These are phyloP conservation scores for Gymnocephalus cernua DNA, from an alignment of 2,113 vertebrate genomes.

Conservation along the genomic window DNA sequence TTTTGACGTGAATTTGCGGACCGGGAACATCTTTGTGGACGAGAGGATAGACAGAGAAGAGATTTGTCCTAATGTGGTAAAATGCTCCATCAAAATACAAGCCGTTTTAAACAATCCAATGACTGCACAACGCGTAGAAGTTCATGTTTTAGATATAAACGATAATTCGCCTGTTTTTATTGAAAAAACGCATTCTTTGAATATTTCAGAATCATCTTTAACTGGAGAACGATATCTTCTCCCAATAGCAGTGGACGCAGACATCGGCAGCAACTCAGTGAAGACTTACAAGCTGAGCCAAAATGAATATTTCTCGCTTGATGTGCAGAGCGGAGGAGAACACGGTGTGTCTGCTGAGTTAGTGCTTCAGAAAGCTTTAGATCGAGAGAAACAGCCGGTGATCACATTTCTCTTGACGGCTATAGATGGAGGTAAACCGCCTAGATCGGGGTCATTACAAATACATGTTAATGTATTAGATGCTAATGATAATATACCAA, in stretches of 20 bases:
- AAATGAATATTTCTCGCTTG: slow-evolving; percentile 77
- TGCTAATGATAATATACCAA: slow-evolving; percentile 75
- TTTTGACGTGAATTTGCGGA: slow-evolving; percentile 67
- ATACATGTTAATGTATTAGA: slow-evolving; percentile 74
- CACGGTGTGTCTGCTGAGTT: slow-evolving; percentile 79
- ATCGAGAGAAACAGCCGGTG: slow-evolving; percentile 73
- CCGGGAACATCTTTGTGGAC: slow-evolving; percentile 67
- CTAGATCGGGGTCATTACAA: slow-evolving; percentile 56
- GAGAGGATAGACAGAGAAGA: slow-evolving; percentile 79
- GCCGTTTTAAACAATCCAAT: slow-evolving; percentile 74
- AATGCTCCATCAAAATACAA: slow-evolving; percentile 74
- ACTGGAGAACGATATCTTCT: slow-evolving; percentile 59
- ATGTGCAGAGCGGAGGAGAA: slow-evolving; percentile 51
- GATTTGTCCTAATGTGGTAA: slow-evolving; percentile 63
- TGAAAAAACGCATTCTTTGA: slow-evolving; percentile 13
- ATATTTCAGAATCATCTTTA: slow-evolving; percentile 46
- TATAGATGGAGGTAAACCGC: slow-evolving; percentile 79
- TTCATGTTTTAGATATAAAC: slow-evolving; percentile 78
- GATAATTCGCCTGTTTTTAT: slow-evolving; percentile 78
- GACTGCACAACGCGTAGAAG: slow-evolving; percentile 64
- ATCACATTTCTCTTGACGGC: slow-evolving; percentile 73
- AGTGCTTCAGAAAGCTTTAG: slow-evolving; percentile 79
- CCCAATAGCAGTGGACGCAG: slow-evolving; percentile 61
- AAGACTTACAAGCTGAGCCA: slow-evolving; percentile 80
- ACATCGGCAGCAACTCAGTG: slow-evolving; percentile 76